Evolutionary conservation across 2,888 invertebrate species (phyloP), one percentile per base, ranked within the genome.

Genomic region (Drosophila niveifrons): DNA sequence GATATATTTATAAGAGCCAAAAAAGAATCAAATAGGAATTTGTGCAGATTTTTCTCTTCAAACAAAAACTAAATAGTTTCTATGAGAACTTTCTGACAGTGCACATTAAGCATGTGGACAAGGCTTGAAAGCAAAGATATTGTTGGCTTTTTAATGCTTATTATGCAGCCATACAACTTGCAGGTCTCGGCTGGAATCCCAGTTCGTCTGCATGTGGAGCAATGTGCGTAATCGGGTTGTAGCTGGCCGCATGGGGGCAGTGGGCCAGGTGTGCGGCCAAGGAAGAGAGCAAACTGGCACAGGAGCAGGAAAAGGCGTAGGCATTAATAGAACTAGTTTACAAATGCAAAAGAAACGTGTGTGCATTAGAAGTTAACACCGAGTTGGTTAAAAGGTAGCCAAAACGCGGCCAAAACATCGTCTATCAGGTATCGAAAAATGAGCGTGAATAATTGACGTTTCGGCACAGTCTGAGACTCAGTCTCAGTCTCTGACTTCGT

Each of bases 361-460:
- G 17, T 53, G 46, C 39, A 65, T 58, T 65, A 66, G 66, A 75
- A 41, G 15, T 56, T 43, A 39, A 17, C 28, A n/a, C 34, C 48
- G 46, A 34, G 44, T 36, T 53, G 48, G 73, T 57, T 36, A 56
- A 52, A 66, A 52, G 41, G 50, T 44, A 29, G 50, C 46, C 72
- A 41, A 48, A 53, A 61, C 11, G 53, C 83, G 70, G 66, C 63
- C 73, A 75, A 74, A 68, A 70, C 65, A 36, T 51, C 70, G 79
- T 52, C 68, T 65, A 69, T 58, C 78, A 51, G 39, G 61, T 52
- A 58, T 57, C 57, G 61, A 68, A 58, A 63, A 71, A 72, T 83
- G 80, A 51, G 81, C 70, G 70, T 78, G 70, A 81, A 78, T 81
- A 78, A 76, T 84, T 81, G 80, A 79, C 70, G 72, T 71, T 71